phyloP scores from a whole-genome alignment of 2,113 vertebrate species.

The Pangasianodon hypophthalmus region DNA sequence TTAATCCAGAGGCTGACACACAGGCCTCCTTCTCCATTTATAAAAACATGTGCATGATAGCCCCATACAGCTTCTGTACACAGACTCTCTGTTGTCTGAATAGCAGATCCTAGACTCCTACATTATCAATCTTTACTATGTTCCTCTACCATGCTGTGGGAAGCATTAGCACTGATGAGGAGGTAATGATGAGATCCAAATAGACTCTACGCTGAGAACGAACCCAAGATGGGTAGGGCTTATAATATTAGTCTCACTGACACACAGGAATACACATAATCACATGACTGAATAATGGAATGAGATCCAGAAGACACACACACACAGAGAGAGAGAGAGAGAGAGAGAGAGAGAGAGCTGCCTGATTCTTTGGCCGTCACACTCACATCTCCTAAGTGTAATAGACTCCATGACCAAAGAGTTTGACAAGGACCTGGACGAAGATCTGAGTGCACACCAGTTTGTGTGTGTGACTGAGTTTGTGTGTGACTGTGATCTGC shows the following conservation, averaged over 20 bases:
- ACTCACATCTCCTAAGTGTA: conserved; percentile 35
- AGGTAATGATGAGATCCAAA: conserved; percentile 33
- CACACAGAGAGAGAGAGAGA: not conserved
- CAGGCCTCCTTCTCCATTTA: conserved; percentile 36
- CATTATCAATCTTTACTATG: conserved; percentile 34
- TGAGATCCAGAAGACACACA: conserved; percentile 10
- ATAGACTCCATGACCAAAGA: conserved; percentile 44
- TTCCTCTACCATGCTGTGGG: conserved; percentile 11
- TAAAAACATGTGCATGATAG: conserved; percentile 42
- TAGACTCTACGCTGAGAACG: conserved; percentile 2
- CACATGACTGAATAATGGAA: not conserved
- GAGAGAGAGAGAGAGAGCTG: not conserved
- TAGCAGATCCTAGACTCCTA: conserved; percentile 13
- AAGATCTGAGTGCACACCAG: conserved; percentile 20
- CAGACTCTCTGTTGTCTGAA: conserved; percentile 28
- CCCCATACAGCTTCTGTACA: conserved; percentile 33
- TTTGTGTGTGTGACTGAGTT: conserved; percentile 30
- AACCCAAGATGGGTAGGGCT: conserved; percentile 3
- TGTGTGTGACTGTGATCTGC: conserved; percentile 41
- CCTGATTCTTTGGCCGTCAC: conserved; percentile 35
- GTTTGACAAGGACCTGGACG: conserved; percentile 48
- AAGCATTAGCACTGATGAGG: conserved; percentile 8
- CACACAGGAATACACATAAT: conserved; percentile 15
- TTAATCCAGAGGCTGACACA: conserved; percentile 40
- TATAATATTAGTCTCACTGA: conserved; percentile 31